These are phyloP conservation scores for Argya squamiceps DNA, from an alignment of 2,797 vertebrate genomes.

Conservation along the genomic window DNA sequence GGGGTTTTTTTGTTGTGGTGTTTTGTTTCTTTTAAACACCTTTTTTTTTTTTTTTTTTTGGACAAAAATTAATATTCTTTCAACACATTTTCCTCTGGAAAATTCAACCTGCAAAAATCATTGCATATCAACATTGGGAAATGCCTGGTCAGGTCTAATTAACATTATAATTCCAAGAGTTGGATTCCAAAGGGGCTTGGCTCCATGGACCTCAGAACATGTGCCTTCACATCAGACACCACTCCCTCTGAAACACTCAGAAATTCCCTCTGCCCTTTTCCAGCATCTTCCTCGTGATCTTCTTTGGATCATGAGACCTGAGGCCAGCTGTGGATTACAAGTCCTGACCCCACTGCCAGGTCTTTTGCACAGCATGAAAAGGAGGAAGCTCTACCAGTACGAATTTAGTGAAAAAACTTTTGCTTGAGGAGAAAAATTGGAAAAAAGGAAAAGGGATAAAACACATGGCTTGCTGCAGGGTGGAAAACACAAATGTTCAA, in stretches of 20 bases:
- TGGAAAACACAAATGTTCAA: neutral
- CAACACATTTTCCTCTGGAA: neutral
- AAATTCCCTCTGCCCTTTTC: neutral
- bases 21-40: neutral
- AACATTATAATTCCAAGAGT: neutral
- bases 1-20: neutral
- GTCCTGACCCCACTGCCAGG: neutral
- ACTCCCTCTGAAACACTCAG: neutral
- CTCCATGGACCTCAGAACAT: neutral
- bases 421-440: neutral
- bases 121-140: neutral
- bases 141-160: neutral
- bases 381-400: neutral
- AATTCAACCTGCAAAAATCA: neutral
- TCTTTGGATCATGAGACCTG: neutral
- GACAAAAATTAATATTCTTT: neutral
- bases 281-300: neutral
- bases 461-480: neutral
- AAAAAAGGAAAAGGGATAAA: neutral
- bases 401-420: neutral
- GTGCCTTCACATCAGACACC: neutral
- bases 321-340: neutral
- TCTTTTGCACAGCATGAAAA: neutral
- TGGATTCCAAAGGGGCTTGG: neutral
- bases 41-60: neutral